phyloP scores from a whole-genome alignment of 2,797 vertebrate genomes.

The Hemitrygon akajei region DNA sequence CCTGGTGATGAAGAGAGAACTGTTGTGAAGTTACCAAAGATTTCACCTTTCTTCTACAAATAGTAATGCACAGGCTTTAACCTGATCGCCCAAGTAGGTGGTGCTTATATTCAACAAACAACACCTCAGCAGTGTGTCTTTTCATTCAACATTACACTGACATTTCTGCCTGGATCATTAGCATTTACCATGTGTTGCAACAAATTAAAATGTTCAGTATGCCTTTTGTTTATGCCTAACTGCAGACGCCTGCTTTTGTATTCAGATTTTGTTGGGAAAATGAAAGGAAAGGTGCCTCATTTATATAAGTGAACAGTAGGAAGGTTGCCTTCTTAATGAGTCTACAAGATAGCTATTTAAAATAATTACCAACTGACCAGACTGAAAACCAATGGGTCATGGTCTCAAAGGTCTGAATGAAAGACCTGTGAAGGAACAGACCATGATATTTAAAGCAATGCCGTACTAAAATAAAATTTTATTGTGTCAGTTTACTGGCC shows the following conservation, averaged over 20 bases:
- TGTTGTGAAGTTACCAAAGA: neutral
- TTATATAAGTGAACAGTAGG: neutral
- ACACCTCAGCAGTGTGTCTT: neutral
- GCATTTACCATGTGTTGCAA: neutral
- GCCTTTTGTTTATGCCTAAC: neutral
- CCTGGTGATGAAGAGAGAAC: neutral
- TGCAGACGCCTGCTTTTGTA: neutral
- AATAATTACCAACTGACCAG: neutral
- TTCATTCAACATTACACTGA: neutral
- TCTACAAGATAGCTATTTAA: neutral
- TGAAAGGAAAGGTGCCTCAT: neutral
- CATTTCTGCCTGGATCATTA: neutral
- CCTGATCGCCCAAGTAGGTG: neutral
- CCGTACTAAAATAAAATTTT: neutral
- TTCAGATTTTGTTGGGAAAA: neutral
- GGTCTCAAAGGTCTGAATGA: neutral
- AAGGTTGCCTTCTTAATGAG: neutral
- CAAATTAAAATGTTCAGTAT: slow-evolving; percentile 14
- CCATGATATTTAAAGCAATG: neutral
- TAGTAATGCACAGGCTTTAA: neutral
- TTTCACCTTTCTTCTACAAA: neutral
- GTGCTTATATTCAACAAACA: neutral
- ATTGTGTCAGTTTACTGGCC: neutral
- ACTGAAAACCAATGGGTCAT: neutral
- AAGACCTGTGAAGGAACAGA: neutral